phyloP scores from a whole-genome alignment of 2,113 vertebrate species.

The Apus apus region DNA sequence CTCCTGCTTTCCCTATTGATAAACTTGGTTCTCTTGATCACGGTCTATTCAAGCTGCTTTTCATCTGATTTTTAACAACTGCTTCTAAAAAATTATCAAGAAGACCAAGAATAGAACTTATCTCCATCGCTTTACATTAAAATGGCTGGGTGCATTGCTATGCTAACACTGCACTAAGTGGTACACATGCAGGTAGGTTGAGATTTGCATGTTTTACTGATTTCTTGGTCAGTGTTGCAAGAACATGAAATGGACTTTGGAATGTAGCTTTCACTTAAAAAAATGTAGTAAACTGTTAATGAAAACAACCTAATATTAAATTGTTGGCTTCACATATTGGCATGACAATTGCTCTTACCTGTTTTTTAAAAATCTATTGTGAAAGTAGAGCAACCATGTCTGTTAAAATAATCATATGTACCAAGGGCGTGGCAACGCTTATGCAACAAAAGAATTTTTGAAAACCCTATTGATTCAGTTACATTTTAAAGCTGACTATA shows the following conservation, averaged over 20 bases:
- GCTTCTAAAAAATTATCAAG: conserved; percentile 76
- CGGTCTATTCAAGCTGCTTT: conserved; percentile 75
- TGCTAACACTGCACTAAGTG: conserved; percentile 76
- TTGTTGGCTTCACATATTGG: conserved; percentile 36
- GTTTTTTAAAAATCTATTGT: conserved; percentile 12
- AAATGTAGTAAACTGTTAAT: conserved; percentile 49
- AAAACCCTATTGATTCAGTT: conserved; percentile 73
- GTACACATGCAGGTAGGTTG: conserved; percentile 80
- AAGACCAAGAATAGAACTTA: conserved; percentile 76
- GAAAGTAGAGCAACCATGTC: conserved; percentile 63
- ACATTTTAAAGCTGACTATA: conserved; percentile 54
- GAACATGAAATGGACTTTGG: conserved; percentile 61
- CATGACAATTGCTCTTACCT: neutral
- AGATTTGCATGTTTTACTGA: conserved; percentile 83
- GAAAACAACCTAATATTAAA: conserved; percentile 28
- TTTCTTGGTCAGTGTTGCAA: conserved; percentile 64
- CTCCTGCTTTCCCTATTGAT: conserved; percentile 77
- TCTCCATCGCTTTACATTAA: conserved; percentile 73
- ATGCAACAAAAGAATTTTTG: conserved; percentile 80
- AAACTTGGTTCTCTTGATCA: conserved; percentile 78
- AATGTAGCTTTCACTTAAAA: conserved; percentile 51
- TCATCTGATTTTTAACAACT: conserved; percentile 76
- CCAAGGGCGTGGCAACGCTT: conserved; percentile 80
- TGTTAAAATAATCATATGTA: conserved; percentile 72
- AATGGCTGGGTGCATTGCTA: conserved; percentile 77